Percentiles rank a stretch among this genome's conserved stretches.
These are phyloP conservation scores for Lycia hirtaria DNA, from an alignment of 2,888 invertebrate species.

Conservation along the genomic window DNA sequence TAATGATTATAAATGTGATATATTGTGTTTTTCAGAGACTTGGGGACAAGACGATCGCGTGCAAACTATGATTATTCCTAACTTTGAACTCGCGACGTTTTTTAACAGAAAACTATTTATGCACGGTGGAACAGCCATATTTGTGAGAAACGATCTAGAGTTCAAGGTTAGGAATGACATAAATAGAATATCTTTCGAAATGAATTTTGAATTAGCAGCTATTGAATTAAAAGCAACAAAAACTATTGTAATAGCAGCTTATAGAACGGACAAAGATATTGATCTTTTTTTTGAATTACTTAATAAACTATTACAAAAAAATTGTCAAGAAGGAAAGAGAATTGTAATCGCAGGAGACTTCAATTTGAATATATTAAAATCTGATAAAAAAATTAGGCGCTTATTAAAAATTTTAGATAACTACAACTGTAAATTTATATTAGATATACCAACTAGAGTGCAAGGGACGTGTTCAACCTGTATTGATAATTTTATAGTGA, in stretches of 20 bases:
- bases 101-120: conserved; percentile 5
- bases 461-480: background rate
- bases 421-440: background rate
- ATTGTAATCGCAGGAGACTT: conserved; percentile 4
- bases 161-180: conserved; percentile 3
- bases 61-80: background rate
- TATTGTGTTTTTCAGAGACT: conserved; percentile 4
- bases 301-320: background rate
- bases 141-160: background rate
- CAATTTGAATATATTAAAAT: conserved; percentile 3
- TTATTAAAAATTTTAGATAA: background rate
- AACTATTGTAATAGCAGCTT: background rate
- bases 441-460: background rate
- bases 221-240: background rate
- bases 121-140: conserved; percentile 1
- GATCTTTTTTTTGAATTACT: conserved; percentile 4
- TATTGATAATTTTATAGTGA: too few species aligned
- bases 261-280: conserved; percentile 4
- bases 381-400: background rate
- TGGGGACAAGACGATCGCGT: conserved; percentile 1
- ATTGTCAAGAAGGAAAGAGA: background rate
- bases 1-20: conserved; percentile 3
- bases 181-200: background rate
- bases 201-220: conserved; percentile 6
- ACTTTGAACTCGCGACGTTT: background rate